Base-by-base conservation (phyloP, 2,797 vertebrate species). In the Chelon auratus region DNA sequence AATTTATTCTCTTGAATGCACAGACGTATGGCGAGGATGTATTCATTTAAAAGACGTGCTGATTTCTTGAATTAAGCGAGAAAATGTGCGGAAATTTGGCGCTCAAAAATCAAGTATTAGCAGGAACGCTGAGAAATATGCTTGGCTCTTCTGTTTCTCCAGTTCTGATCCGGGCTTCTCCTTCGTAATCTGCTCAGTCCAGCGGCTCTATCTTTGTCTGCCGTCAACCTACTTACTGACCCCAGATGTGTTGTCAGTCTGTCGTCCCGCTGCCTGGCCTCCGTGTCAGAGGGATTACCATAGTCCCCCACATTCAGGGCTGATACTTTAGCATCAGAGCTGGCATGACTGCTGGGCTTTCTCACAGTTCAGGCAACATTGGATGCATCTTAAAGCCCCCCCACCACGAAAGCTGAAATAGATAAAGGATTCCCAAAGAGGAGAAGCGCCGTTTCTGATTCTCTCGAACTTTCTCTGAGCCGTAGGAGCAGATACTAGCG, bases 161-260 rank as follows among this genome's bases (percentile, higher is more conserved):
- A 2, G 70, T 76, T 3, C 75, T 84, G 82, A 88, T 81, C 80
- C 76, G 54, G 81, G 78, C 81, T 68, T 70, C 78, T 82, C 71
- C 7, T 68, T 58, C 43, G 70, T 92, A 92, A 92, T 90, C 92
- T 90, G 81, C 86, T 90, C 83, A 87, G 80, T 59, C 50, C 68
- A 75, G 81, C 77, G 79, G 81, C 78, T 87, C 62, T 59, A 65
- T 85, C 82, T 89, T 90, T 77, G 82, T 74, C 80, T 82, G 82
- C 77, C 76, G 81, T 86, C 87, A 92, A 83, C 89, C 89, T 91
- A 86, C 83, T 91, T 87, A 89, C 80, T 69, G 73, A 87, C 79
- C 83, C 89, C 89, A 92, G 91, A 91, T 92, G 91, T 91, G 84
- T 82, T 36, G 68, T 82, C 88, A 83, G 89, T 76, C 89, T 82